Conservation (phyloP, 2,113 vertebrate species). For the Stigmatopora argus region DNA sequence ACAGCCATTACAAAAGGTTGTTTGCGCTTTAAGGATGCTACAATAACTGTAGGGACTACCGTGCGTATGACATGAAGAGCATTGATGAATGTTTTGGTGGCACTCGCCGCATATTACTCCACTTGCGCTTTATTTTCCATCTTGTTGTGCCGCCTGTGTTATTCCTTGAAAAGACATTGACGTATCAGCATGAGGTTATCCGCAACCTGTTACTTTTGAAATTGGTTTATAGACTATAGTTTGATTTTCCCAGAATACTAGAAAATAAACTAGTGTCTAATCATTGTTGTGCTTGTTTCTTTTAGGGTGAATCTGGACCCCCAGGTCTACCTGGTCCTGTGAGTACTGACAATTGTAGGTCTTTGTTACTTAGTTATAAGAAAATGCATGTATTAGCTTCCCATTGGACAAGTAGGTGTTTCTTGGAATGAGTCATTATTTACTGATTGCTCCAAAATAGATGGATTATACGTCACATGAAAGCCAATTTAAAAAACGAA, state of each 20-base stretch:
- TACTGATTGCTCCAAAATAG: too few species aligned
- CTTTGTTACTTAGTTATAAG: not conserved
- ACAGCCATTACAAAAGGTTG: constrained; percentile 13
- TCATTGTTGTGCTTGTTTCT: constrained; percentile 18
- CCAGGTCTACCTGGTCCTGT: constrained; percentile 75
- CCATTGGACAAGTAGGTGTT: too few species aligned
- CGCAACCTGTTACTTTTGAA: constrained; percentile 13
- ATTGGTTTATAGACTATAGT: not conserved
- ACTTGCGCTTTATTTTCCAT: constrained; percentile 24
- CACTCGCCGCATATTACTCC: constrained; percentile 13
- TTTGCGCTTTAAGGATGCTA: not conserved
- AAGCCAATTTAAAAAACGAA: too few species aligned
- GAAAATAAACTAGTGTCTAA: constrained; percentile 1
- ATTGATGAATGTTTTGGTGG: not conserved
- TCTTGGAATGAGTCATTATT: too few species aligned
- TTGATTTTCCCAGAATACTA: not conserved
- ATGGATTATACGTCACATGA: too few species aligned
- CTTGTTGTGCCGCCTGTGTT: constrained; percentile 16
- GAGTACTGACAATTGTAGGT: constrained; percentile 44
- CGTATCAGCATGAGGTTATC: constrained; percentile 17
- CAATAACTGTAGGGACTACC: not conserved
- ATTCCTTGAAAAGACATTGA: constrained; percentile 18
- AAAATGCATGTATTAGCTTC: not conserved
- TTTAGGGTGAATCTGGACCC: constrained; percentile 74
- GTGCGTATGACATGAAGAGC: constrained; percentile 8